These are phyloP conservation scores for Remorina albescens DNA, from an alignment of 2,797 vertebrate species.

Conservation along the genomic window DNA sequence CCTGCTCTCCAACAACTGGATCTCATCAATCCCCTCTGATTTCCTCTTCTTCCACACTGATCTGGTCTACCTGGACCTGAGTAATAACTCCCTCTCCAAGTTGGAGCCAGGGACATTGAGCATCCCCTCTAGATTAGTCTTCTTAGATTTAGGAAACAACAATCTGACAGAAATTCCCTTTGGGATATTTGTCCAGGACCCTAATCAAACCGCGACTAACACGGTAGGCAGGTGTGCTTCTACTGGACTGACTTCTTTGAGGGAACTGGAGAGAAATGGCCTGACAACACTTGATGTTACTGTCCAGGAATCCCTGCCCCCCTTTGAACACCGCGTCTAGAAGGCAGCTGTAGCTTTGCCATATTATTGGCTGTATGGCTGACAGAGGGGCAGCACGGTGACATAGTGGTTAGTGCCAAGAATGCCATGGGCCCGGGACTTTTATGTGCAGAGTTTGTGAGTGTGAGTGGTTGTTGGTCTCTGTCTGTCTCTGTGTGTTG, in stretches of 20 bases:
- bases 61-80: slow-evolving; percentile 92
- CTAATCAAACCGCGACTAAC: slow-evolving; percentile 90
- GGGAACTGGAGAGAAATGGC: slow-evolving; percentile 90
- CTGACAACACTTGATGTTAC: slow-evolving; percentile 86
- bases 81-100: slow-evolving; percentile 90
- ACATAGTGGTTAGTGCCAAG: too few relatives aligned
- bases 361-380: slow-evolving; percentile 94
- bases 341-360: slow-evolving; percentile 93
- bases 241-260: slow-evolving; percentile 87
- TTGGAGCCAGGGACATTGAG: slow-evolving; percentile 91
- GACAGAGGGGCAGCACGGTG: too few relatives aligned
- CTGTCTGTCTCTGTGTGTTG: too few relatives aligned
- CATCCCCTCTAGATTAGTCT: slow-evolving; percentile 90
- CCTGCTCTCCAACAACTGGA: slow-evolving; percentile 91
- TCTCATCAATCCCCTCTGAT: slow-evolving; percentile 90
- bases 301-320: slow-evolving; percentile 88
- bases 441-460: too few relatives aligned
- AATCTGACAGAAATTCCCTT: slow-evolving; percentile 91
- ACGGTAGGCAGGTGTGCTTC: slow-evolving; percentile 89
- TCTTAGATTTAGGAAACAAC: slow-evolving; percentile 92
- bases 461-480: too few relatives aligned
- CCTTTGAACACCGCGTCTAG: slow-evolving; percentile 87
- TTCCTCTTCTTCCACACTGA: slow-evolving; percentile 94
- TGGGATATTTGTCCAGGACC: slow-evolving; percentile 88
- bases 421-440: too few relatives aligned